Conservation (phyloP, 2,888 invertebrate genomes). For the Omphaloscelis lunosa region DNA sequence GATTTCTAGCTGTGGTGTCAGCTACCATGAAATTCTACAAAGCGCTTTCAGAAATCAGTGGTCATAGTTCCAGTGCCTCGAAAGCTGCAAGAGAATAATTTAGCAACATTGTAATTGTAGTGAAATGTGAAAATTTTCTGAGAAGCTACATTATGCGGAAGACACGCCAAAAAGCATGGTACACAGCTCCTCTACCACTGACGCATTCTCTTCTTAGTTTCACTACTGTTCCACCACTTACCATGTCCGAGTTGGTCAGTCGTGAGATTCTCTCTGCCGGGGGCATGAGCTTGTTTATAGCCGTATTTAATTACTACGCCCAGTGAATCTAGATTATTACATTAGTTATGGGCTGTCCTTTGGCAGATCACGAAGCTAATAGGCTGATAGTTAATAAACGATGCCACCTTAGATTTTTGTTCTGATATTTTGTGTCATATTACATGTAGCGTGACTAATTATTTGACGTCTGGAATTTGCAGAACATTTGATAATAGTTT, state of each 20-base stretch:
- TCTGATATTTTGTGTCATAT: constrained; percentile 38
- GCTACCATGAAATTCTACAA: not conserved
- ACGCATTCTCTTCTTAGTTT: not conserved
- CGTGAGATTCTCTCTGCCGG: constrained; percentile 57
- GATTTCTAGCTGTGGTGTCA: not conserved
- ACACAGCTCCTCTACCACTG: not conserved
- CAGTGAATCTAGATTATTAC: constrained; percentile 67
- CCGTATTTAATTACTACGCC: constrained; percentile 68
- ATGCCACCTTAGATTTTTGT: constrained; percentile 49
- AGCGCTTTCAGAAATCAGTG: not conserved
- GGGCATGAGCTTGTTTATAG: constrained; percentile 61
- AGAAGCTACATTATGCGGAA: not conserved
- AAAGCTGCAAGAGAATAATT: not conserved
- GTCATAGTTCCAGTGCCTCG: not conserved
- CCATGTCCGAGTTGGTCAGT: constrained; percentile 35
- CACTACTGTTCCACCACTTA: constrained; percentile 24
- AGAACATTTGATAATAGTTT: not conserved
- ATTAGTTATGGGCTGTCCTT: constrained; percentile 64
- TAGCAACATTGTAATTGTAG: not conserved
- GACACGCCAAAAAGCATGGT: no score
- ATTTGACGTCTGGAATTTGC: not conserved
- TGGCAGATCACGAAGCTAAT: constrained; percentile 65
- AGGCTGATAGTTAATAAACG: constrained; percentile 53
- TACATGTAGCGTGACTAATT: constrained; percentile 22
- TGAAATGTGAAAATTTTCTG: no score